These are phyloP conservation scores for Argynnis bischoffii DNA, from an alignment of 2,888 invertebrate species.

Conservation along the genomic window DNA sequence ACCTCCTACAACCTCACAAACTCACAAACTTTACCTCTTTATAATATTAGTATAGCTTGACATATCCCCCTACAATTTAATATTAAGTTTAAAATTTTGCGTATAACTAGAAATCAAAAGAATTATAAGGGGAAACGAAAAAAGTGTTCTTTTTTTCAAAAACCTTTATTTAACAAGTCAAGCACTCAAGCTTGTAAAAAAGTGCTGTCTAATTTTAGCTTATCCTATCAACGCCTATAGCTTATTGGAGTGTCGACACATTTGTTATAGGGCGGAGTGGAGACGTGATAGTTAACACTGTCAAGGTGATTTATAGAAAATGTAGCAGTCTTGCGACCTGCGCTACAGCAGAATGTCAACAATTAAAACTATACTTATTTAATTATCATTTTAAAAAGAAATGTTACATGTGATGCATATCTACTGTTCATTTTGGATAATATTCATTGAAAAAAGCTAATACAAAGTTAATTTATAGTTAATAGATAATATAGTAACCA, in stretches of 20 bases:
- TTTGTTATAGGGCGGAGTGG: slow-evolving; percentile 60
- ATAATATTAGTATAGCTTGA: too few relatives aligned
- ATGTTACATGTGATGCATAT: too few relatives aligned
- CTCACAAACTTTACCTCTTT: too few relatives aligned
- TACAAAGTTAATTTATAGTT: too few relatives aligned
- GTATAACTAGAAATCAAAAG: too few relatives aligned
- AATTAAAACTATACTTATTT: not conserved
- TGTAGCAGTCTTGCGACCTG: slow-evolving; percentile 43
- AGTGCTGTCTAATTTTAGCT: slow-evolving; percentile 55
- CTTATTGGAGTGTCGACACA: slow-evolving; percentile 70
- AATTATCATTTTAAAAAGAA: too few relatives aligned
- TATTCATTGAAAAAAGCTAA: too few relatives aligned
- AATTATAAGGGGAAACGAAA: too few relatives aligned
- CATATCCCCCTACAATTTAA: not conserved
- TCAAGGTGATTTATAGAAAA: slow-evolving; percentile 65
- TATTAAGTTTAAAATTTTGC: not conserved
- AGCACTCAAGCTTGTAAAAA: slow-evolving; percentile 39
- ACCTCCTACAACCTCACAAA: too few relatives aligned
- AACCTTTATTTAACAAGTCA: slow-evolving; percentile 7
- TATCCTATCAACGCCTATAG: slow-evolving; percentile 50
- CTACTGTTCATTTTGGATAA: too few relatives aligned
- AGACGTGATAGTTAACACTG: slow-evolving; percentile 63
- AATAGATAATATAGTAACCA: too few relatives aligned
- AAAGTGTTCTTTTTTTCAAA: not conserved
- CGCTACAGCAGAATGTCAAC: slow-evolving; percentile 1